These are phyloP conservation scores for Oceanodroma tethys DNA, from an alignment of 2,113 vertebrate genomes.

Conservation along the genomic window DNA sequence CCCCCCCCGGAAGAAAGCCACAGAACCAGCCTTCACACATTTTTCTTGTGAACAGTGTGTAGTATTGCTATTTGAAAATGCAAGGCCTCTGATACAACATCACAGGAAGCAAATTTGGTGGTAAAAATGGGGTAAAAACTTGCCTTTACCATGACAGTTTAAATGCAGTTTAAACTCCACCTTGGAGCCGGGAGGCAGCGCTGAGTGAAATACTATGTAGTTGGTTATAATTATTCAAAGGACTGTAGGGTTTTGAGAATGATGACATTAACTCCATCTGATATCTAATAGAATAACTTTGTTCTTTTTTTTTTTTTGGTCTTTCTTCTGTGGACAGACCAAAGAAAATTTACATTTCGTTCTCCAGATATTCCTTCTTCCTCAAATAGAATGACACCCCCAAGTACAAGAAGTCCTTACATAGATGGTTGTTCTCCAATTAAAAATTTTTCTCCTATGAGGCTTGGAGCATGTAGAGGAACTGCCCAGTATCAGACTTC, in stretches of 20 bases:
- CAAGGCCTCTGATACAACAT: neutral
- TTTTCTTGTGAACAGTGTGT: neutral
- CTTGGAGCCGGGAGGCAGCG: neutral
- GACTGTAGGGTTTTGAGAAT: neutral
- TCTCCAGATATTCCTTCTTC: constrained; percentile 78
- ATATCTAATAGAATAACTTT: neutral
- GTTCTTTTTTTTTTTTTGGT: neutral
- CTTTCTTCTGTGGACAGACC: constrained; percentile 66
- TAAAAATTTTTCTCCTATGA: constrained; percentile 82
- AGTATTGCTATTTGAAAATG: neutral
- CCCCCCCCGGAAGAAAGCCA: neutral
- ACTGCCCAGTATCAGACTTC: constrained; percentile 72
- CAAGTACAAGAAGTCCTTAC: constrained; percentile 79
- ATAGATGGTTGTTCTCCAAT: constrained; percentile 95
- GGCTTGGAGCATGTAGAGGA: constrained; percentile 68
- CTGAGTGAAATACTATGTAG: neutral
- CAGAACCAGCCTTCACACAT: neutral
- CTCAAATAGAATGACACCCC: constrained; percentile 64
- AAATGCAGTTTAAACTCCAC: neutral
- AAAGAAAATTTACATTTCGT: constrained; percentile 73
- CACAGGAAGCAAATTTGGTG: neutral
- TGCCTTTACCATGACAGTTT: neutral
- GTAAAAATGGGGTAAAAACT: neutral
- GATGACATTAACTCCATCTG: neutral
- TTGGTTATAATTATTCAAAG: neutral